Percentiles rank a stretch among this genome's conserved stretches.
Conservation (phyloP, 2,113 vertebrate species). For the Mesitornis unicolor region DNA sequence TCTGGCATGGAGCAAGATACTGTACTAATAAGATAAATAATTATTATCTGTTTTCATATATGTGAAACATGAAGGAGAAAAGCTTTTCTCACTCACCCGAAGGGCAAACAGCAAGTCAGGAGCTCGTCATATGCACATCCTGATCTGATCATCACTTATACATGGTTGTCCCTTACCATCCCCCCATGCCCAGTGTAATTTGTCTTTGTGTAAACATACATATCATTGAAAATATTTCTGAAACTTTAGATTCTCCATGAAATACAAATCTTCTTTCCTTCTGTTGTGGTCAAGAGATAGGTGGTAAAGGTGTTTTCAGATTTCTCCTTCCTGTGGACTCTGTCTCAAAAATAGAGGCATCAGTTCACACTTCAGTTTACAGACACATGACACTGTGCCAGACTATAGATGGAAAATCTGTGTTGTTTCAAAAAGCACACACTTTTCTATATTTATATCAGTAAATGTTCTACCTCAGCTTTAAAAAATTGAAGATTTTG, state of each 20-base stretch:
- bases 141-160: neutral
- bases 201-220: neutral
- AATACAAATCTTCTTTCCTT: neutral
- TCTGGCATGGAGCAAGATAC: neutral
- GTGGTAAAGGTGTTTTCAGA: neutral
- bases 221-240: neutral
- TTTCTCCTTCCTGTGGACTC: neutral
- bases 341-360: neutral
- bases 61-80: neutral
- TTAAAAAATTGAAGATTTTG: neutral
- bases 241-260: neutral
- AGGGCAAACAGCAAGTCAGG: neutral
- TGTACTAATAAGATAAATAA: neutral
- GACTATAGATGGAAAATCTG: neutral
- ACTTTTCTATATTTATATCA: neutral
- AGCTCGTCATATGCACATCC: neutral
- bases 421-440: neutral
- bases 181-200: neutral
- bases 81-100: neutral
- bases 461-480: neutral
- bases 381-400: neutral
- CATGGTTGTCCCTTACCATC: neutral
- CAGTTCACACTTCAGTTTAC: neutral
- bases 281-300: neutral
- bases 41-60: neutral